phyloP scores from a whole-genome alignment of 1,140 invertebrate genomes.

The Venturia canescens region DNA sequence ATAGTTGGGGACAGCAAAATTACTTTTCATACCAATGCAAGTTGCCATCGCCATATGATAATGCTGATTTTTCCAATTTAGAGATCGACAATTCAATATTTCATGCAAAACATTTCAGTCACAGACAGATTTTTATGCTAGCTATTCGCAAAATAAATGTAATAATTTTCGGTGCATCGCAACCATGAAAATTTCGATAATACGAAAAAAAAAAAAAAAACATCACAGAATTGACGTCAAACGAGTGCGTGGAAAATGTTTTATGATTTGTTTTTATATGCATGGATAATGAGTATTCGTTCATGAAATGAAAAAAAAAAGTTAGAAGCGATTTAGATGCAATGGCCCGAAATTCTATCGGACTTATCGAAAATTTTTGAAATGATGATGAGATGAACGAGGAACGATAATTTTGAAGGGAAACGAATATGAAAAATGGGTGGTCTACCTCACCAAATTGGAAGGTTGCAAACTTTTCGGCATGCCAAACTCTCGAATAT shows the following conservation, averaged over 20 bases:
- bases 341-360: background rate
- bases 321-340: background rate
- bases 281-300: background rate
- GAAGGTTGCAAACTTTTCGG: background rate
- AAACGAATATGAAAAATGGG: background rate
- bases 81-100: no score
- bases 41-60: no score
- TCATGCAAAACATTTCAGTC: no score
- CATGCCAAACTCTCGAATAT: conserved; percentile 21
- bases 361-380: background rate
- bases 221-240: background rate
- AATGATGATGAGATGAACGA: background rate
- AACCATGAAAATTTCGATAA: no score
- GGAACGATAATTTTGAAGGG: background rate
- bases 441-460: background rate
- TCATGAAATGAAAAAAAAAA: background rate
- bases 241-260: background rate
- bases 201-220: no score
- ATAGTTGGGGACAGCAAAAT: no score
- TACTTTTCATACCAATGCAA: no score
- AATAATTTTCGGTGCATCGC: no score
- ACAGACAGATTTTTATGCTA: no score
- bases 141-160: no score
- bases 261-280: background rate
- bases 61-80: background rate